Evolutionary conservation across 53 echinoderm and acorn worm genomes (phyloP).

Genomic region (Pentamera pediparva): DNA sequence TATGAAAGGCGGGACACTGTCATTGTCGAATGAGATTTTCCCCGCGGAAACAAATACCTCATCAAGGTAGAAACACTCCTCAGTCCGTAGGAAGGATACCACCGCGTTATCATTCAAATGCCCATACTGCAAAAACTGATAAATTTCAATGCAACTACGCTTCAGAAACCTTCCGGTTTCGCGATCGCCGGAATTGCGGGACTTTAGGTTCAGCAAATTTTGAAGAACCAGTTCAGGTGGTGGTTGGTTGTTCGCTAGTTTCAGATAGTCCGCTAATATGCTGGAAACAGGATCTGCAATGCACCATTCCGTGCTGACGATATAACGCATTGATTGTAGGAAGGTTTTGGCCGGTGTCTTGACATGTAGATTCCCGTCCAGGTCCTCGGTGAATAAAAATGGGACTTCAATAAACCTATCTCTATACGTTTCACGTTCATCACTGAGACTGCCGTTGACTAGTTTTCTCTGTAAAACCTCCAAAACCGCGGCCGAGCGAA

Average conservation of each 20-base stretch:
- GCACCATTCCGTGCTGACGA: constrained; percentile 16
- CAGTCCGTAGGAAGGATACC: neutral
- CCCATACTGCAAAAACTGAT: constrained; percentile 2
- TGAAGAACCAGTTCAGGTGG: constrained; percentile 10
- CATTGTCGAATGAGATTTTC: neutral
- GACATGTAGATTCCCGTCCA: neutral
- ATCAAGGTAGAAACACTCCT: constrained; percentile 15
- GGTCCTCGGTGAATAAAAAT: neutral
- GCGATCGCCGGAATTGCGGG: no score
- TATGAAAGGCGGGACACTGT: constrained; percentile 27
- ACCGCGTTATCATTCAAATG: neutral
- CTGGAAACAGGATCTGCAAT: constrained; percentile 1
- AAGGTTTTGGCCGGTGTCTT: constrained; percentile 5
- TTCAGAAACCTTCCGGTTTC: neutral
- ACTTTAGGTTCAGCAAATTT: constrained; percentile 21
- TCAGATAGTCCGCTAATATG: constrained; percentile 16
- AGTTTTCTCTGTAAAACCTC: neutral
- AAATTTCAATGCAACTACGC: constrained; percentile 23
- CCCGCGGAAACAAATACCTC: constrained; percentile 13
- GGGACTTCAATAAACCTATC: neutral
- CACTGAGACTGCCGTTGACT: neutral
- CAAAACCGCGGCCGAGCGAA: neutral
- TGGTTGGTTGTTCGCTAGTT: constrained; percentile 20
- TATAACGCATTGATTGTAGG: neutral
- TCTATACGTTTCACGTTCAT: no score